Evolutionary conservation across 2,797 vertebrate genomes (phyloP).

Genomic region (Chrysocyon brachyurus): DNA sequence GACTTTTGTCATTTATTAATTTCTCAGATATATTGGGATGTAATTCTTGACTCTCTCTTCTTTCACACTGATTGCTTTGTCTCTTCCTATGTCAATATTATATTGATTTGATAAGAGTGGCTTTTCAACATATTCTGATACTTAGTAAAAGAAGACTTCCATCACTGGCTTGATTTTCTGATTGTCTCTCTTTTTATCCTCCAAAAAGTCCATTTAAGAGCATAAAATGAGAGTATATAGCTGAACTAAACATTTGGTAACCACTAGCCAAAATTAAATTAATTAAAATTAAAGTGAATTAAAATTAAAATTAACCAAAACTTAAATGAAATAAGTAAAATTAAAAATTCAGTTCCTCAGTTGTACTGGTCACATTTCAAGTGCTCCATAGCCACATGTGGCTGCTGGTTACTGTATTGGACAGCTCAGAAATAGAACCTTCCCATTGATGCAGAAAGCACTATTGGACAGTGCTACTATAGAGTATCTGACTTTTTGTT

Average conservation of each 20-base stretch:
- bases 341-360: slow-evolving; percentile 9
- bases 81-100: slow-evolving; percentile 30
- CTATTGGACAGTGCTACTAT: background rate
- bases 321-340: slow-evolving; percentile 8
- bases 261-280: slow-evolving; percentile 35
- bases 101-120: slow-evolving; percentile 34
- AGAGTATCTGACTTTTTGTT: background rate
- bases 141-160: background rate
- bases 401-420: background rate
- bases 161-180: slow-evolving; percentile 48
- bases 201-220: background rate
- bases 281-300: slow-evolving; percentile 34
- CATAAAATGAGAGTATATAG: background rate
- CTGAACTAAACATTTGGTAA: background rate
- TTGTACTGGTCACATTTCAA: slow-evolving; percentile 20
- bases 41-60: slow-evolving; percentile 42
- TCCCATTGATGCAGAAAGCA: background rate
- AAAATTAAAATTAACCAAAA: slow-evolving; percentile 22
- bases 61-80: slow-evolving; percentile 33
- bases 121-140: slow-evolving; percentile 13
- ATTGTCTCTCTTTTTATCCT: background rate
- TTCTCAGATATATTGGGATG: background rate
- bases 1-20: slow-evolving; percentile 21
- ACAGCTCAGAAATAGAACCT: background rate
- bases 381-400: background rate